Evolutionary conservation across 2,797 vertebrate species (phyloP).

Genomic region (Fistularia tabacaria): DNA sequence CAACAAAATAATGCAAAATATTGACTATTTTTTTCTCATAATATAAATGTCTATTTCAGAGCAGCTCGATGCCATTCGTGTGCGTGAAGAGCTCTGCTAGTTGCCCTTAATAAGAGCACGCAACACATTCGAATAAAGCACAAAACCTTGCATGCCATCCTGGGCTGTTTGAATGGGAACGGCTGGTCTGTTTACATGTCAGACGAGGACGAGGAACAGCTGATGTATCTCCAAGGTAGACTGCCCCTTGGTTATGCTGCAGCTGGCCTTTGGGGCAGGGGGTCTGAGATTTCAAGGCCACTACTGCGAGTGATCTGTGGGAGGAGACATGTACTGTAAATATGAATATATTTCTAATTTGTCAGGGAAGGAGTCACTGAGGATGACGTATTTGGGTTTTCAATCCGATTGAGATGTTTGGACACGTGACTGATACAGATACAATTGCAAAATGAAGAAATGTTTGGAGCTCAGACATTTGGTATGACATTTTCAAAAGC

Average conservation of each 20-base stretch:
- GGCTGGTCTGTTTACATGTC: conserved; percentile 38
- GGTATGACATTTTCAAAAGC: too few species aligned
- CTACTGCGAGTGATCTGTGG: conserved; percentile 13
- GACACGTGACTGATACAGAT: too few species aligned
- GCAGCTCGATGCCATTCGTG: conserved; percentile 35
- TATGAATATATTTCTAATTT: conserved; percentile 13
- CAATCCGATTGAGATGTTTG: too few species aligned
- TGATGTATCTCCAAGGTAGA: conserved; percentile 26
- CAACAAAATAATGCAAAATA: conserved; percentile 35
- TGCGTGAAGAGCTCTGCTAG: conserved; percentile 33
- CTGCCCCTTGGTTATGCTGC: conserved; percentile 28
- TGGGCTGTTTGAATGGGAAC: conserved; percentile 44
- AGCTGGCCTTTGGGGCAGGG: conserved; percentile 18
- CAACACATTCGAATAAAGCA: conserved; percentile 25
- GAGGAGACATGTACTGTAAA: conserved; percentile 29
- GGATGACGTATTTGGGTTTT: too few species aligned
- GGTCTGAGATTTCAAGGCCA: conserved; percentile 28
- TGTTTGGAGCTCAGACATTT: too few species aligned
- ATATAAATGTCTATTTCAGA: conserved; percentile 28
- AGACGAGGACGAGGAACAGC: conserved; percentile 12
- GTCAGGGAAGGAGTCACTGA: not conserved
- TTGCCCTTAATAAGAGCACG: conserved; percentile 48
- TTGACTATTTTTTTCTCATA: conserved; percentile 14
- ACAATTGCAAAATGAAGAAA: too few species aligned
- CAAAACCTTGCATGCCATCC: conserved; percentile 4